These are phyloP conservation scores for Phaethon lepturus DNA, from an alignment of 2,113 vertebrate species.

Conservation along the genomic window DNA sequence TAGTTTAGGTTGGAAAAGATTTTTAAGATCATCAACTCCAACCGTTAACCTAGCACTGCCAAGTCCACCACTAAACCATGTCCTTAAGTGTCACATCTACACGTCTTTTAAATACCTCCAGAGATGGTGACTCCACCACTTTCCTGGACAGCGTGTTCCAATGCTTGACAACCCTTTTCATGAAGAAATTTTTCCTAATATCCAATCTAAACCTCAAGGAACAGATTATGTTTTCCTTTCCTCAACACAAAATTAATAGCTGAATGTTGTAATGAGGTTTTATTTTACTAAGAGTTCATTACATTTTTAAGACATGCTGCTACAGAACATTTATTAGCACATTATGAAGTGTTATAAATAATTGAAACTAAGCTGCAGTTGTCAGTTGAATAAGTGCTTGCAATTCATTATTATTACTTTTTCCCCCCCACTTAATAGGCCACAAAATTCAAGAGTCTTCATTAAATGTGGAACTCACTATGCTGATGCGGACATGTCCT, in stretches of 20 bases:
- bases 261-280: slow-evolving; percentile 18
- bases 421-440: background rate
- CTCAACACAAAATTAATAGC: background rate
- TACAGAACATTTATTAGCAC: slow-evolving; percentile 49
- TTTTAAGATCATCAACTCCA: too few species aligned
- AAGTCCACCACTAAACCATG: too few species aligned
- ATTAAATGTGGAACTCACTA: background rate
- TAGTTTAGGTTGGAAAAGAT: too few species aligned
- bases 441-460: background rate
- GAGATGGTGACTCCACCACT: too few species aligned
- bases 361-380: slow-evolving; percentile 28
- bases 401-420: background rate
- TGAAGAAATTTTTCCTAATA: too few species aligned
- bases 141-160: too few species aligned
- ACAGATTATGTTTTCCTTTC: background rate
- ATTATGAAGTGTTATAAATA: slow-evolving; percentile 54
- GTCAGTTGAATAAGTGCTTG: background rate
- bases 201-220: background rate
- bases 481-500: fast-evolving
- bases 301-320: slow-evolving; percentile 20
- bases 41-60: too few species aligned
- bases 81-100: too few species aligned
- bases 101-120: too few species aligned
- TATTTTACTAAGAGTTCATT: slow-evolving; percentile 35
- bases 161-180: too few species aligned